These are phyloP conservation scores for Budorcas taxicolor DNA, from an alignment of 2,113 vertebrate species.

Conservation along the genomic window DNA sequence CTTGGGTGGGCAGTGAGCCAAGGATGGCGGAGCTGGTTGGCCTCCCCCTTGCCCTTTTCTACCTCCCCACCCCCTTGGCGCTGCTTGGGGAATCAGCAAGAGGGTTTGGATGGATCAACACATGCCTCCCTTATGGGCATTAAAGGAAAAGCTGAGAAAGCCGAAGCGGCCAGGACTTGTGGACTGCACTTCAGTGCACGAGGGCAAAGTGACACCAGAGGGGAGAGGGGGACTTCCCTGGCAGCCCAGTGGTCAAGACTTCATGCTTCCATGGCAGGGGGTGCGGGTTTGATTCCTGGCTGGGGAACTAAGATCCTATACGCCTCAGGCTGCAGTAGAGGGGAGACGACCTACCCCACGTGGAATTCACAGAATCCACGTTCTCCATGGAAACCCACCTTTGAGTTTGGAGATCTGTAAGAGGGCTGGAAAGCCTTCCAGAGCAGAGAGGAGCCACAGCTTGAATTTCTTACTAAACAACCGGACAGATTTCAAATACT, in stretches of 20 bases:
- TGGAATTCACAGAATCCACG: background rate
- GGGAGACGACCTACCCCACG: fast-evolving
- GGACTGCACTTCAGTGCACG: fast-evolving
- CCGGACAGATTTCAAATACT: constrained; percentile 71
- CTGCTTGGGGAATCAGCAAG: fast-evolving
- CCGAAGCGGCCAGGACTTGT: fast-evolving
- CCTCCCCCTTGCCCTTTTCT: background rate
- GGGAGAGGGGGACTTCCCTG: background rate
- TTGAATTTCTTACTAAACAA: constrained; percentile 76
- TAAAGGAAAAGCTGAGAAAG: background rate
- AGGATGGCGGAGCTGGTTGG: background rate
- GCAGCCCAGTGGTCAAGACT: background rate
- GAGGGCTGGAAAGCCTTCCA: constrained; percentile 65
- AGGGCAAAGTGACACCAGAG: fast-evolving
- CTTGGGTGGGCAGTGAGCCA: background rate
- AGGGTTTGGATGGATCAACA: too few species aligned
- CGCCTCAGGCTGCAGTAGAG: background rate
- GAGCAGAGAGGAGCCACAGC: constrained; percentile 70
- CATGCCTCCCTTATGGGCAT: background rate
- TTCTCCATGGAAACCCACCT: constrained; percentile 58
- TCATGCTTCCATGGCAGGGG: background rate
- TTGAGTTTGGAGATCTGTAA: constrained; percentile 71
- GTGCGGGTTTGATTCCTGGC: background rate
- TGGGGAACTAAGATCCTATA: background rate
- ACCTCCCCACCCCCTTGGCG: background rate